Percentiles rank a stretch among this genome's conserved stretches.
Conservation (phyloP, 2,113 vertebrate genomes). For the Atractosteus spatula region DNA sequence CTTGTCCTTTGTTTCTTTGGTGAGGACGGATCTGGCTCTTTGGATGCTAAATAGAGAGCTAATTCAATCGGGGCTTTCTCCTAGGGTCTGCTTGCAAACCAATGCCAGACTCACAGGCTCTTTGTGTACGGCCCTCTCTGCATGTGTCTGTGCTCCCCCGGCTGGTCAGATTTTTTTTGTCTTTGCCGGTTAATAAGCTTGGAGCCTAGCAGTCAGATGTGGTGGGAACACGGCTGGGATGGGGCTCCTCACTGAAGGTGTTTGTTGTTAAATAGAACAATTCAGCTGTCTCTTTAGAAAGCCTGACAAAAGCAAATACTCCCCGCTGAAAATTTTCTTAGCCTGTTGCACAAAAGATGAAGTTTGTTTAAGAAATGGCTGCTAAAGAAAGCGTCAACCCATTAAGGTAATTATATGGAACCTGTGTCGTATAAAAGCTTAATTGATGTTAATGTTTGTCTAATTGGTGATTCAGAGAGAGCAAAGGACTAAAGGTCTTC, state of each 20-base stretch:
- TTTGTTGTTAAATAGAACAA: conserved; percentile 99
- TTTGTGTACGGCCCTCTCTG: conserved; percentile 76
- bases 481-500: conserved; percentile 96
- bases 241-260: conserved; percentile 94
- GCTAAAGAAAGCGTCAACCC: conserved; percentile 98
- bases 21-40: conserved; percentile 87
- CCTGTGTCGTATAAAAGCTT: conserved; percentile 99
- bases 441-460: conserved; percentile 99
- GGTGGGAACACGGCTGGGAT: conserved; percentile 95
- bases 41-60: conserved; percentile 88
- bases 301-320: conserved; percentile 97
- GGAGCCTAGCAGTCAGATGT: conserved; percentile 88
- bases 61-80: conserved; percentile 86
- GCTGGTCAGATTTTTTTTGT: conserved; percentile 86
- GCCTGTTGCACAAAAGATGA: conserved; percentile 92
- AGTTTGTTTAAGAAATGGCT: conserved; percentile 98
- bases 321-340: conserved; percentile 96
- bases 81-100: conserved; percentile 78
- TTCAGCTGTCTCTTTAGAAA: conserved; percentile 97
- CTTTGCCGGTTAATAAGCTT: conserved; percentile 88
- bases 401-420: conserved; percentile 99
- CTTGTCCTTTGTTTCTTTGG: conserved; percentile 84
- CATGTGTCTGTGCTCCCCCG: conserved; percentile 81
- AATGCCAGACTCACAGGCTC: conserved; percentile 80
- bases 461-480: conserved; percentile 97